A percentile compares a stretch with the other conserved stretches of the same genome.
Evolutionary conservation across 2,797 vertebrate species (phyloP).

Genomic region (Cryptoprocta ferox): DNA sequence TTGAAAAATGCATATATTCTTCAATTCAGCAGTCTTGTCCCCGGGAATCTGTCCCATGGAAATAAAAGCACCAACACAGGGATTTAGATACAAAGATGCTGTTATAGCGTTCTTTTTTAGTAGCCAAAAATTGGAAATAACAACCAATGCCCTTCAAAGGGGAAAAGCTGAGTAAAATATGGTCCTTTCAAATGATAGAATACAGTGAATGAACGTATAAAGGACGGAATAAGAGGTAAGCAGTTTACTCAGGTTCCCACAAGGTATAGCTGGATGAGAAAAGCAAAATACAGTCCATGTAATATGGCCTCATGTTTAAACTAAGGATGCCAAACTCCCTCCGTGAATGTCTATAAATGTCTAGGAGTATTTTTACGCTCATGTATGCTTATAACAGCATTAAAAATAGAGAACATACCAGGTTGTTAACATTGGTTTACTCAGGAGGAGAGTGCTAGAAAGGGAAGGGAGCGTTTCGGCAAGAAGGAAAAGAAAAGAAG

Average conservation of each 20-base stretch:
- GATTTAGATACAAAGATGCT: background rate
- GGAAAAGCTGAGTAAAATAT: background rate
- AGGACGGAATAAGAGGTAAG: background rate
- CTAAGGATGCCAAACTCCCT: background rate
- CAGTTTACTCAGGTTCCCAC: background rate
- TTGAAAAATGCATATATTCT: conserved; percentile 34
- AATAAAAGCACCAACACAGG: background rate
- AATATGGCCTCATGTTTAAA: background rate
- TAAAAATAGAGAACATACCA: background rate
- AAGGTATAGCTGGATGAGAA: background rate
- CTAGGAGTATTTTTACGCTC: background rate
- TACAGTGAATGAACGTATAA: background rate
- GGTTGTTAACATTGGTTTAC: background rate
- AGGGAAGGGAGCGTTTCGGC: background rate
- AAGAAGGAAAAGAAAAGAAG: background rate
- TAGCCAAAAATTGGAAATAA: background rate
- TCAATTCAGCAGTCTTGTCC: background rate
- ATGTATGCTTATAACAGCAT: background rate
- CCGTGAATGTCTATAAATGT: background rate
- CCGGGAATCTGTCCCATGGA: conserved; percentile 18
- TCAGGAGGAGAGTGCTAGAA: background rate
- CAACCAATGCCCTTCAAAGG: background rate
- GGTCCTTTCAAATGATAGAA: background rate
- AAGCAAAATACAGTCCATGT: background rate
- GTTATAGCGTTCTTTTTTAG: background rate